Percentiles rank a stretch among this genome's conserved stretches.
These are phyloP conservation scores for Arctocebus calabarensis DNA, from an alignment of 2,797 vertebrate species.

Conservation along the genomic window DNA sequence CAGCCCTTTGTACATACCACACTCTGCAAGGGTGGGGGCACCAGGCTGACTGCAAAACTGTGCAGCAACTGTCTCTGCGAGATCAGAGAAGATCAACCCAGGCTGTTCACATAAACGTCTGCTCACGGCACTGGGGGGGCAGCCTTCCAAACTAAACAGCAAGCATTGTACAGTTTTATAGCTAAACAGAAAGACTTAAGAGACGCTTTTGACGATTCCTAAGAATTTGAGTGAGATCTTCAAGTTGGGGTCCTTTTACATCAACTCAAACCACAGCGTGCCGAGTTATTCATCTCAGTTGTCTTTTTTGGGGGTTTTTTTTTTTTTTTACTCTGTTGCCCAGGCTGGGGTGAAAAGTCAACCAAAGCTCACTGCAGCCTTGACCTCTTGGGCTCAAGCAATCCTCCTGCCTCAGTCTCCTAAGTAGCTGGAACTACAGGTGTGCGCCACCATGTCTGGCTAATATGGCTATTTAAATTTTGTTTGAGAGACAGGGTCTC, in stretches of 20 bases:
- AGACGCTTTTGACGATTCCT: neutral
- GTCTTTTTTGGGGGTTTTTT: neutral
- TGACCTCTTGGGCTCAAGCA: neutral
- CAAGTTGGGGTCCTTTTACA: neutral
- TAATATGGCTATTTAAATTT: neutral
- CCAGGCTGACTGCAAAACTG: neutral
- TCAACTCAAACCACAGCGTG: slow-evolving; percentile 9
- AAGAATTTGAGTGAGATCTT: slow-evolving; percentile 9
- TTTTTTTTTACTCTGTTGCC: neutral
- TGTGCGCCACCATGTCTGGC: neutral
- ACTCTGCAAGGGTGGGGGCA: neutral
- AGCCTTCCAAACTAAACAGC: neutral
- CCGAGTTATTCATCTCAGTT: slow-evolving; percentile 1
- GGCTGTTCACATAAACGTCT: neutral
- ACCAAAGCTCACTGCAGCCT: neutral
- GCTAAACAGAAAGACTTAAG: neutral
- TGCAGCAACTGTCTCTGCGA: neutral
- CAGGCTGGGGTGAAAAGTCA: neutral
- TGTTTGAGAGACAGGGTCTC: neutral
- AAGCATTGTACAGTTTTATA: neutral
- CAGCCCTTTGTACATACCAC: neutral
- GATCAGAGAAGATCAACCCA: too few relatives aligned
- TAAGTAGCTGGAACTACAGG: neutral
- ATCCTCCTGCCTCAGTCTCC: neutral
- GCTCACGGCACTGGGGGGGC: fast-evolving